These are phyloP conservation scores for Pachycephus smyrnensis DNA, from an alignment of 2,888 invertebrate genomes.

Conservation along the genomic window DNA sequence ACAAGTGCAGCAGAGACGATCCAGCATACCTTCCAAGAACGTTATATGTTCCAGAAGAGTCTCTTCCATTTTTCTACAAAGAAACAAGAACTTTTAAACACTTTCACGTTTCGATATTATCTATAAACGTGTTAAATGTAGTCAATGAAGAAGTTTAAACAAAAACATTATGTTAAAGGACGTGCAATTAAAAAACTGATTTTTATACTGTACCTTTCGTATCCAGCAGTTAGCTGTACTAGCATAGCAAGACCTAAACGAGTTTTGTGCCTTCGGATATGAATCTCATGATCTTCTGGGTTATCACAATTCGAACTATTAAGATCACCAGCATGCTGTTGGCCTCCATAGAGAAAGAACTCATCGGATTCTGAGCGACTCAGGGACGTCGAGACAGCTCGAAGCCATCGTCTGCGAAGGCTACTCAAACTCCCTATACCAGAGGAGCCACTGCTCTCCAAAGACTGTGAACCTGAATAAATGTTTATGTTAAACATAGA, in stretches of 20 bases:
- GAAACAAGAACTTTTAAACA: constrained; percentile 14
- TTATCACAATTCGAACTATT: constrained; percentile 16
- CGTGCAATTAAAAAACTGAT: background rate
- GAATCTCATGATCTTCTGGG: constrained; percentile 37
- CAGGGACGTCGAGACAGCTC: constrained; percentile 71
- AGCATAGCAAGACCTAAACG: constrained; percentile 78
- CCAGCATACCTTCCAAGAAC: constrained; percentile 79
- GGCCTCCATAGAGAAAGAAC: constrained; percentile 40
- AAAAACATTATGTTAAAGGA: no score
- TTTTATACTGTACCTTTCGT: constrained; percentile 68
- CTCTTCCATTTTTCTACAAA: constrained; percentile 75
- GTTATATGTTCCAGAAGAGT: constrained; percentile 86
- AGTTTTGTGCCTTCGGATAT: constrained; percentile 63
- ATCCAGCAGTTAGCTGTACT: constrained; percentile 71
- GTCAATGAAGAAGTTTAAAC: no score
- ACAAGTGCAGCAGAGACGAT: constrained; percentile 72
- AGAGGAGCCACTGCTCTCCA: constrained; percentile 56
- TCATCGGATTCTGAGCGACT: constrained; percentile 66
- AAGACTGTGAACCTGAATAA: constrained; percentile 57
- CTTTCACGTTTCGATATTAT: no score
- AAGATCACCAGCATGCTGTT: constrained; percentile 49
- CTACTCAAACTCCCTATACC: constrained; percentile 69
- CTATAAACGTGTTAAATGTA: no score
- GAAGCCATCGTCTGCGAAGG: constrained; percentile 70
- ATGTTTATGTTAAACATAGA: constrained; percentile 1